Evolutionary conservation across 2,888 invertebrate species (phyloP).

Genomic region (Cataglyphis albicans): DNA sequence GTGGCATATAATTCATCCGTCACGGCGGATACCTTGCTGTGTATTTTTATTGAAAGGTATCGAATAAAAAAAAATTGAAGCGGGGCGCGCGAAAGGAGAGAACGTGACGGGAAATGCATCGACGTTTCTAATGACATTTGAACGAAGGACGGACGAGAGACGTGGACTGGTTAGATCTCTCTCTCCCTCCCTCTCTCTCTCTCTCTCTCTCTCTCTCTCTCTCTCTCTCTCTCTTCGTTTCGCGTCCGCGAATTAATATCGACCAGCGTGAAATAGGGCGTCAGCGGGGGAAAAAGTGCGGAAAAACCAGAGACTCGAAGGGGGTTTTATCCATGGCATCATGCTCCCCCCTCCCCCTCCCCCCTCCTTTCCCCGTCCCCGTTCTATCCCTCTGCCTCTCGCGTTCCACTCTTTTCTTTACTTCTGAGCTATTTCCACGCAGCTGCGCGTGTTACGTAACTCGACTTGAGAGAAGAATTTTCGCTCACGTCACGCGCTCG

Average conservation of each 20-base stretch:
- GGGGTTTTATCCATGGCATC: conserved; percentile 36
- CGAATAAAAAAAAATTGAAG: neutral
- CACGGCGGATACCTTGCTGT: too few relatives aligned
- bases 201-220: neutral
- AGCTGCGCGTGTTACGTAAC: conserved; percentile 51
- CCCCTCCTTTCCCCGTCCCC: too few relatives aligned
- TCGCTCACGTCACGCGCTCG: conserved; percentile 47
- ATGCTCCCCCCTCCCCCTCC: conserved; percentile 20
- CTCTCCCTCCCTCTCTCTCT: too few relatives aligned
- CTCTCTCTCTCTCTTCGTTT: neutral
- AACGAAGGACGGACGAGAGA: conserved; percentile 24
- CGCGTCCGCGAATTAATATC: conserved; percentile 43
- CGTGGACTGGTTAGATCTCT: conserved; percentile 8
- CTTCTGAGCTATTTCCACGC: conserved; percentile 51
- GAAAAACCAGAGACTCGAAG: conserved; percentile 23
- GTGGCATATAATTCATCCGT: neutral
- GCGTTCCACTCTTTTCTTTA: conserved; percentile 2
- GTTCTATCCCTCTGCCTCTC: too few relatives aligned
- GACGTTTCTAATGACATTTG: conserved; percentile 11
- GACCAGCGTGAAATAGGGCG: conserved; percentile 42
- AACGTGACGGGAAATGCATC: neutral
- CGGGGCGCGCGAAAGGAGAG: neutral
- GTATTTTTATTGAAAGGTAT: neutral
- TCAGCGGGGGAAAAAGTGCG: conserved; percentile 29
- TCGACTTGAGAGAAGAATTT: conserved; percentile 53